Base-by-base conservation (phyloP, 1,140 invertebrate genomes). In the Ceratoteleas bidentatus region DNA sequence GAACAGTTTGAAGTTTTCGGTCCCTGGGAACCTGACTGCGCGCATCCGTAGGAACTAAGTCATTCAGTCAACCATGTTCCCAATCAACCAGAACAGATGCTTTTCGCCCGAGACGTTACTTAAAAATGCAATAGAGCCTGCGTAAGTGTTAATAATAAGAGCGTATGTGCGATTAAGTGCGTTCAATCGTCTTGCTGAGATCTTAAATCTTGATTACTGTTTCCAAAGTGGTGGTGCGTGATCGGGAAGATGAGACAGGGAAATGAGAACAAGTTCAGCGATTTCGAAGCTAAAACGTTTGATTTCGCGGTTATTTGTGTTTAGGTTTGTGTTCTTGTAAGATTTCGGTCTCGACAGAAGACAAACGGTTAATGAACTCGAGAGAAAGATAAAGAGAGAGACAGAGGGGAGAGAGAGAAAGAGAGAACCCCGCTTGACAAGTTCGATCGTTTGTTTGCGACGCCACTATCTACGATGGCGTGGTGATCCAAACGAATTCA, bases 61-160 rank as follows among this genome's bases (percentile, higher is more conserved):
- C 57, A 53, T 53, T 47, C 15, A 50, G 15, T 64, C 9, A 58
- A 47, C 60, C 70, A 81, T 49, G 47, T 60, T 81, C 60, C 49
- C 65, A 70, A 75, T 69, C 49, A 74, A 56, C 47, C 56, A 49
- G 65, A 54, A 81, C 34, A 80, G 56, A 69, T 69, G 58, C 45
- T 75, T 64, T 58, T 75, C 65, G 58, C 54, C 40, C n/a, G 52
- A 69, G 53, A 75, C 50, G 38, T 75, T 81, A 75, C 58, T 75
- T 81, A 65, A 81, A 81, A 81, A 81, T 81, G 78, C 77, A 81
- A 74, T 64, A 80, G 64, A 74, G 77, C 70, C 61, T 74, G 65
- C 56, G 64, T 74, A 53, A 47, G 10, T 80, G 62, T 74, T 80
- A 80, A 74, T 36, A 74, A 69, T 80, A 68, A 50, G 47, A 50